Base-by-base conservation (phyloP, 2,797 vertebrate genomes). In the Perodicticus potto region DNA sequence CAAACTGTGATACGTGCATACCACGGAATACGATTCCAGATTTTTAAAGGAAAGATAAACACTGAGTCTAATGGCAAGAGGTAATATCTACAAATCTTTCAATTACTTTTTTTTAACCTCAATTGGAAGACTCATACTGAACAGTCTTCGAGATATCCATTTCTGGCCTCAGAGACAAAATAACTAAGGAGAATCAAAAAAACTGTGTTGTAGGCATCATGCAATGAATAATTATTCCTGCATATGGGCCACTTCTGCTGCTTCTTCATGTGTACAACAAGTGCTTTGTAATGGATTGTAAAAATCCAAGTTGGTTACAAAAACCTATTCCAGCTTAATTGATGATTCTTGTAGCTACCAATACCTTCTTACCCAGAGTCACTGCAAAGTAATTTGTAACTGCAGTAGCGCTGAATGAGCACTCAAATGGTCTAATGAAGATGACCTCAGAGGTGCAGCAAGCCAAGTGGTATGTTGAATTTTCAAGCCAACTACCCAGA, bases 31-130 rank as follows among this genome's bases (percentile, higher is more conserved):
- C 14, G 34, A 76, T 20, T 37, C 4, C 40, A 37, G 27, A 53
- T 53, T 89, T 55, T 63, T 43, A 91, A 86, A 78, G 23, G 12
- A 94, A 96, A 82, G 72, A 59, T 74, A 85, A 94, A 86, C 10
- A 72, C 5, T 29, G 32, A 83, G 27, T 67, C 45, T 40, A 76
- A 70, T 7, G 49, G 49, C 4, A 86, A 89, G 37, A 84, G 23
- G 11, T 17, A 22, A 84, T 93, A 67, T 87, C 40, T 87, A 45
- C 7, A 14, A 53, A 22, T 20, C 14, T 61, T 90, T 89, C 29
- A 53, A 34, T 65, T 25, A 63, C 3, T 53, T 1, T 91, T 89
- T 78, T 40, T 49, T 49, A 11, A 59, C 10, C 27, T 72, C 34
- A 67, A 2, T 34, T 14, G 10, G 92, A 63, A 53, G 37, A 65